Evolutionary conservation across 2,797 vertebrate genomes (phyloP).

Genomic region (Sebastes jordani): DNA sequence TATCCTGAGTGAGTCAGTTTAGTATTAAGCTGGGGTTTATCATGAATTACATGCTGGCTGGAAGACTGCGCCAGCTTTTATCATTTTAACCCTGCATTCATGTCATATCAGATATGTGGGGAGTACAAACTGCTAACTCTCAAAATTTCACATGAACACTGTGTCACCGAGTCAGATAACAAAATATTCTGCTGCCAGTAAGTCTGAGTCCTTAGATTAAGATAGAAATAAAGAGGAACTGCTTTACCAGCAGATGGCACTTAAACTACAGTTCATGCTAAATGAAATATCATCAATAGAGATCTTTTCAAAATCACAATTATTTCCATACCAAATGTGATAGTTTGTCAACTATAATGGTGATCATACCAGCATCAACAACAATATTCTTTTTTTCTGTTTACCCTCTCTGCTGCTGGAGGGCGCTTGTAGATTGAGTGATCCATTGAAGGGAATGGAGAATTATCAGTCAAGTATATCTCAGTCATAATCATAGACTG

Average conservation of each 20-base stretch:
- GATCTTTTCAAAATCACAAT: background rate
- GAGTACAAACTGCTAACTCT: too few species aligned
- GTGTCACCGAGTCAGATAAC: background rate
- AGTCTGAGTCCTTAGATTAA: background rate
- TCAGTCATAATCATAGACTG: too few species aligned
- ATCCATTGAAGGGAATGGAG: background rate
- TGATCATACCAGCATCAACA: background rate
- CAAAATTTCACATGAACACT: background rate
- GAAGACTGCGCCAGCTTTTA: background rate
- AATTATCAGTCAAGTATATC: background rate
- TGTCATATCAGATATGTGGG: background rate
- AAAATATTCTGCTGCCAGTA: background rate
- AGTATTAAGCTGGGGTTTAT: constrained; percentile 1
- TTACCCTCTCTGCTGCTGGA: background rate
- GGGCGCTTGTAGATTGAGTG: background rate
- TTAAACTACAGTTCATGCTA: background rate
- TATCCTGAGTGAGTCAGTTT: background rate
- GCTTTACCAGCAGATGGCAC: background rate
- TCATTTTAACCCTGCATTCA: background rate
- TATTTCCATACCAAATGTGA: background rate
- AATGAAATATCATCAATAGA: background rate
- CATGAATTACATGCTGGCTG: background rate
- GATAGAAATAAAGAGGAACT: background rate
- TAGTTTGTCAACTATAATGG: background rate
- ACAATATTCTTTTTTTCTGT: background rate